A percentile compares a stretch with the other conserved stretches of the same genome.
Evolutionary conservation across 2,888 invertebrate species (phyloP).

Genomic region (Drosophila parthenogenetica): DNA sequence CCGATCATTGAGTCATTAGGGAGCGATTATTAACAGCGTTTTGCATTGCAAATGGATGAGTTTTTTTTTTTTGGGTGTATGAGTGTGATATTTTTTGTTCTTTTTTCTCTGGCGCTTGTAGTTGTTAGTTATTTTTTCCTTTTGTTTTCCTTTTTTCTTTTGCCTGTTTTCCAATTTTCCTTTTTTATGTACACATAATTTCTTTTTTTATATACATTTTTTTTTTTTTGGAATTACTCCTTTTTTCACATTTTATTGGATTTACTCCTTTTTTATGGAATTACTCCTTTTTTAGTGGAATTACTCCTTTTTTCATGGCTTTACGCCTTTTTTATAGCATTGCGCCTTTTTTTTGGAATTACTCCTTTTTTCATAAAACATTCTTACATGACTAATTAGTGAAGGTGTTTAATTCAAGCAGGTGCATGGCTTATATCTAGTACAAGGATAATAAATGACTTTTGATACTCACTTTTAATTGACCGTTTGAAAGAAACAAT

Average conservation of each 20-base stretch:
- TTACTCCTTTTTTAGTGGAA: slow-evolving; percentile 37
- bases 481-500: slow-evolving; percentile 83
- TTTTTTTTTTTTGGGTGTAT: slow-evolving; percentile 38
- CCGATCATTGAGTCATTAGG: slow-evolving; percentile 41
- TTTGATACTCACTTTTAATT: slow-evolving; percentile 82
- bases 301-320: slow-evolving; percentile 45
- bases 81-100: slow-evolving; percentile 24
- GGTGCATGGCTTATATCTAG: slow-evolving; percentile 28
- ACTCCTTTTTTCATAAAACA: slow-evolving; percentile 49
- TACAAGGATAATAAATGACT: slow-evolving; percentile 25
- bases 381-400: slow-evolving; percentile 52
- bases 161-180: slow-evolving; percentile 37
- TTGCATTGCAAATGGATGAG: slow-evolving; percentile 44
- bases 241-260: slow-evolving; percentile 33
- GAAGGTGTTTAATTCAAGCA: slow-evolving; percentile 39
- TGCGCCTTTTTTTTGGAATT: slow-evolving; percentile 39
- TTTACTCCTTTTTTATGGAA: slow-evolving; percentile 36
- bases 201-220: slow-evolving; percentile 43
- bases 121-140: slow-evolving; percentile 35
- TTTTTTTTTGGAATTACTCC: slow-evolving; percentile 42
- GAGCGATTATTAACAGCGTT: slow-evolving; percentile 25
- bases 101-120: slow-evolving; percentile 22
- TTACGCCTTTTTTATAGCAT: slow-evolving; percentile 39
- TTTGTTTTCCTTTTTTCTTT: slow-evolving; percentile 44
- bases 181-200: slow-evolving; percentile 24